Evolutionary conservation across 1,140 invertebrate species (phyloP), one percentile per base, ranked within the genome.

Genomic region (Drosophila arawakana): DNA sequence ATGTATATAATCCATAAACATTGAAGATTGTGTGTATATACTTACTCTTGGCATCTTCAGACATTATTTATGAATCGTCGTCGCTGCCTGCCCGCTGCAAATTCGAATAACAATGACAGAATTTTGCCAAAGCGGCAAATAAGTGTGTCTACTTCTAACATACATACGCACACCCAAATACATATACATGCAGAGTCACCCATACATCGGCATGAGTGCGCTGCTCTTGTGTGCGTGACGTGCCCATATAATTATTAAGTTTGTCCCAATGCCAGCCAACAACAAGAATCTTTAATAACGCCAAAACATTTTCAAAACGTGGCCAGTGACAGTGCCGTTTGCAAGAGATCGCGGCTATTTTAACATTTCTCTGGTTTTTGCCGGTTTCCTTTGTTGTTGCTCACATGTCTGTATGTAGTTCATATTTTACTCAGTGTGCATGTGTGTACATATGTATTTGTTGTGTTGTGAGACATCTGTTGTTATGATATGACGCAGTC

Each of bases 41-140:
- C 84, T 84, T 54, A 88, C 84, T 88, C 39, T 88, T 88, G 59
- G 60, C 84, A 88, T 88, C 84, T 81, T 89, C 80, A 74, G 84
- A 88, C 84, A 88, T 88, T 65, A 73, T 88, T 83, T 86, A 81
- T 72, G 66, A 76, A 62, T 67, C 72, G 72, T 69, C 41, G 72
- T 65, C 59, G 67, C 49, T 67, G 43, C 13, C 61, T 52, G 76
- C 69, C 44, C 44, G 73, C 73, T 61, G 72, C 72, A 83, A 76
- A 69, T 61, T 59, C 59, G 76, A 80, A 84, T 75, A 78, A 86
- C 78, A 85, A 85, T 81, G 62, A 47, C 61, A 77, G 65, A 74
- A 78, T 65, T 58, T 68, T 43, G 46, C 73, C 50, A 79, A 60
- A 80, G 58, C 62, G 62, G 10, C 60, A 44, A 55, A 25, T 66